Conservation (phyloP, 2,797 vertebrate species). For the Crenuchus spilurus region DNA sequence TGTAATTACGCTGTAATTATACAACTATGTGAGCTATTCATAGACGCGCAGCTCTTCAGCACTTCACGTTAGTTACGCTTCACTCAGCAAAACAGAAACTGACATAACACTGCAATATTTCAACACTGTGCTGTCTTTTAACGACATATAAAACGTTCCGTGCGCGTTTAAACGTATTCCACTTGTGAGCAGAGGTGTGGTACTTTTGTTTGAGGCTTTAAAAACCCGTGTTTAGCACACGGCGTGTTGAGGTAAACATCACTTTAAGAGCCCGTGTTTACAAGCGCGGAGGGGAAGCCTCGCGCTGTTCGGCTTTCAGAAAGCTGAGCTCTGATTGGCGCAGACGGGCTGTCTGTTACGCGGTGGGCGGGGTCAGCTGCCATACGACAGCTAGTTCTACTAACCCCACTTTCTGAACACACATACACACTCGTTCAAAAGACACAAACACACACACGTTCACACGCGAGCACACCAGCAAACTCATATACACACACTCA, state of each 20-base stretch:
- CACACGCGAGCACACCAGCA: slow-evolving; percentile 69
- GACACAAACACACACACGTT: slow-evolving; percentile 47
- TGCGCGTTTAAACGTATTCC: not conserved
- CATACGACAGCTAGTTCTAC: slow-evolving; percentile 84
- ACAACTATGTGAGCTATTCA: not conserved
- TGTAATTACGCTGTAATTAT: slow-evolving; percentile 9
- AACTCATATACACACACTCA: slow-evolving; percentile 66
- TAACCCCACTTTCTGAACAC: slow-evolving; percentile 72
- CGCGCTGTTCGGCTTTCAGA: slow-evolving; percentile 47
- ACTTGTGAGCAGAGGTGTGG: not conserved
- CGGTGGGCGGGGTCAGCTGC: slow-evolving; percentile 71
- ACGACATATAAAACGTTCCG: not conserved
- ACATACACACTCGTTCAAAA: slow-evolving; percentile 63
- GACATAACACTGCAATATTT: not conserved
- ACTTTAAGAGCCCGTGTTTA: slow-evolving; percentile 58
- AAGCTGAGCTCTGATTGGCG: slow-evolving; percentile 74
- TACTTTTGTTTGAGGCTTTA: not conserved
- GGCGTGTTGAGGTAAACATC: not conserved
- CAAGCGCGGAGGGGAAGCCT: slow-evolving; percentile 59
- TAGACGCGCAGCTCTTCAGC: not conserved
- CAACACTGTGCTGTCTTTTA: not conserved
- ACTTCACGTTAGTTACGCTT: not conserved
- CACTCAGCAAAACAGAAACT: not conserved
- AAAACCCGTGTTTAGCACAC: not conserved
- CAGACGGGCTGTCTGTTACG: slow-evolving; percentile 63